Percentiles rank a stretch among this genome's conserved stretches.
These are phyloP conservation scores for Thaumatotibia leucotreta DNA, from an alignment of 1,140 invertebrate genomes.

Conservation along the genomic window DNA sequence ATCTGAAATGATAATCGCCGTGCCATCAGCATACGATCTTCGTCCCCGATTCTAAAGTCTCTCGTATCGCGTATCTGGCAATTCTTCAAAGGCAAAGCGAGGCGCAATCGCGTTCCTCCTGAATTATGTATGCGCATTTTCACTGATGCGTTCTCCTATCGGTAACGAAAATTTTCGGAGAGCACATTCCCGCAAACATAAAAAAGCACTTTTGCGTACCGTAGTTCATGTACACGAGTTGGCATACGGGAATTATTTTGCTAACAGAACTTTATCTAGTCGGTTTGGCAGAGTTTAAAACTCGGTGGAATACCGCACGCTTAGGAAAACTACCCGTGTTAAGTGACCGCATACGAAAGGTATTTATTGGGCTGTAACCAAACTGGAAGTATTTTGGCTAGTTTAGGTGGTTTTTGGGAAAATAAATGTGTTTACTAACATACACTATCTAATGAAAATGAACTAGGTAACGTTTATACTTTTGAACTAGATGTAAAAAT, in stretches of 20 bases:
- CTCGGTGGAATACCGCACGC: neutral
- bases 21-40: neutral
- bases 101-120: slow-evolving; percentile 8
- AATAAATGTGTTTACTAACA: no score
- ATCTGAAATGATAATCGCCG: neutral
- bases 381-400: neutral
- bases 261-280: neutral
- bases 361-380: neutral
- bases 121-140: slow-evolving; percentile 14
- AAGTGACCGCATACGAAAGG: neutral
- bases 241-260: neutral
- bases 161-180: slow-evolving; percentile 7
- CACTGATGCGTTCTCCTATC: slow-evolving; percentile 9
- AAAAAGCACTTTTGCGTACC: neutral
- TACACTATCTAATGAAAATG: no score
- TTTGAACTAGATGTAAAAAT: no score
- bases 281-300: slow-evolving; percentile 9
- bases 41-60: neutral
- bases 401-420: no score
- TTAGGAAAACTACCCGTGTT: slow-evolving; percentile 9
- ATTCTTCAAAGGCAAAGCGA: slow-evolving; percentile 8
- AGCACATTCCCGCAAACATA: slow-evolving; percentile 2
- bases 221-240: neutral
- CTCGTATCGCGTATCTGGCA: slow-evolving; percentile 1
- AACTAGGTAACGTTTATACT: no score